Evolutionary conservation across 1,140 invertebrate species (phyloP), one percentile per base, ranked within the genome.

Genomic region (Drosophila punjabiensis): DNA sequence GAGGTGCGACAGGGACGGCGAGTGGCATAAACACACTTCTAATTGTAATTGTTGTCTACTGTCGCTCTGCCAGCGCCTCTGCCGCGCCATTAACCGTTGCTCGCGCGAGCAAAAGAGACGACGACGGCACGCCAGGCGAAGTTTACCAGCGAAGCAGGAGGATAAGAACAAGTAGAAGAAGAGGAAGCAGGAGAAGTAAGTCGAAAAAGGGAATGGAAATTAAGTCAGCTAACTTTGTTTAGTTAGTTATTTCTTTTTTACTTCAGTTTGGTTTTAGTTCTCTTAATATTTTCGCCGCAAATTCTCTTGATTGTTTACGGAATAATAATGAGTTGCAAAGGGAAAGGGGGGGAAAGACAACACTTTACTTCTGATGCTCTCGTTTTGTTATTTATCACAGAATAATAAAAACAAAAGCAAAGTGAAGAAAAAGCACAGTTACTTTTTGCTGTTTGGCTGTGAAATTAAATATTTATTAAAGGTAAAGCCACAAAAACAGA

Each of bases 1-100:
- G 16, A n/a, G 28, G 33, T 52, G 39, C 28, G 45, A 37, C 37
- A 16, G 39, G 16, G 14, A 41, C 11, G 37, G 75, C 50, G 52
- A 47, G 47, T 67, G 79, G 64, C 79, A 77, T 82, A 83, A 84
- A 78, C 73, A 89, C 74, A 88, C 66, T 88, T 83, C 75, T 78
- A 79, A 79, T 79, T 79, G 81, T 81, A 84, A 89, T 88, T 89
- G 81, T 75, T 84, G 73, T 74, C 70, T 74, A 37, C 68, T 68
- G 66, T 65, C 61, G 28, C 43, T 59, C 76, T 47, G 75, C 20
- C 48, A 59, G 37, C 53, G 53, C 53, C 55, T 39, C 63, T 60
- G 52, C 50, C 58, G 63, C 56, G 64, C 58, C 64, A 45, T 62
- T 63, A 66, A 63, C 60, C 60, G 53, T 65, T 43, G 39, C 28